A percentile compares a stretch with the other conserved stretches of the same genome.
These are phyloP conservation scores for Hemiprocne comata DNA, from an alignment of 2,113 vertebrate species.

Conservation along the genomic window DNA sequence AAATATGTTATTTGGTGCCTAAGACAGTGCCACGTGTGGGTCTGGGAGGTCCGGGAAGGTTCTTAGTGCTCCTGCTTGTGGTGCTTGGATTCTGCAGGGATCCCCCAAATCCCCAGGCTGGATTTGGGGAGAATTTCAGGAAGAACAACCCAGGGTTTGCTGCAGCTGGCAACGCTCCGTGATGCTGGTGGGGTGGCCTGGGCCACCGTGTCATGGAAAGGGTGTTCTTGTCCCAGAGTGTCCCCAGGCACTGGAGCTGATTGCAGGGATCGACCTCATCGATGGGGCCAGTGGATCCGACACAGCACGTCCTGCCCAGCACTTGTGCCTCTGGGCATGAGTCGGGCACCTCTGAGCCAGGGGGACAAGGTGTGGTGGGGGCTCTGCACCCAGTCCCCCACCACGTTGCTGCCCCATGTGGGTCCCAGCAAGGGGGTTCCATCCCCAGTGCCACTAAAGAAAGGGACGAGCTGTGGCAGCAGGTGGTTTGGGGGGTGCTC, in stretches of 20 bases:
- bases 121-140: not conserved
- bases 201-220: conserved; percentile 49
- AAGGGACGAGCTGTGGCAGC: not conserved
- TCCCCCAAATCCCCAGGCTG: not conserved
- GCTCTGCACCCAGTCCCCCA: not conserved
- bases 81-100: not conserved
- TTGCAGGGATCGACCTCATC: conserved; percentile 49
- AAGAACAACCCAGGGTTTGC: not conserved
- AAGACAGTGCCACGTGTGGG: not conserved
- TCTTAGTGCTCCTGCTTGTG: not conserved
- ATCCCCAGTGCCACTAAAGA: not conserved
- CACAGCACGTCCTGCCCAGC: not conserved
- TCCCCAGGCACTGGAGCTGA: not conserved
- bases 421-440: not conserved
- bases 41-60: not conserved
- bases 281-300: not conserved
- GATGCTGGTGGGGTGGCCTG: not conserved
- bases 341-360: not conserved
- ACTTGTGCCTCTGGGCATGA: not conserved
- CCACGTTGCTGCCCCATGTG: rapidly evolving
- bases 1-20: not conserved
- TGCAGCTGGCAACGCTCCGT: not conserved
- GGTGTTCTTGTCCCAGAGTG: not conserved
- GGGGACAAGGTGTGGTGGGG: rapidly evolving
- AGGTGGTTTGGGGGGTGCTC: not conserved